These are phyloP conservation scores for Prionailurus bengalensis DNA, from an alignment of 2,113 vertebrate genomes.

Conservation along the genomic window DNA sequence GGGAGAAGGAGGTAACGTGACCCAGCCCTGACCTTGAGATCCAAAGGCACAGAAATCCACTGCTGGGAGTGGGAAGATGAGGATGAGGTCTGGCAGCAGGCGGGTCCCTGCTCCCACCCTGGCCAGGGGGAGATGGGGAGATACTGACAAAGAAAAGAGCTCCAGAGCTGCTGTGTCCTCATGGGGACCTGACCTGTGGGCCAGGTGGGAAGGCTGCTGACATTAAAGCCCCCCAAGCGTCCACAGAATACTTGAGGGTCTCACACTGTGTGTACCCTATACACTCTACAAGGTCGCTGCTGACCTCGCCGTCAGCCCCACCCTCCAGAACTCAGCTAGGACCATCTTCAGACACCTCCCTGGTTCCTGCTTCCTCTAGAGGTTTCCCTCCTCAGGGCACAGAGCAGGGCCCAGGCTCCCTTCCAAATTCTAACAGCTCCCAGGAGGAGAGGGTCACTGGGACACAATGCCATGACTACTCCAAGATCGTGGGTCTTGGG, in stretches of 20 bases:
- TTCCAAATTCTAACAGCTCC: not conserved
- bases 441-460: not conserved
- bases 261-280: not conserved
- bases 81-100: not conserved
- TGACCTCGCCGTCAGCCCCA: not conserved
- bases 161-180: not conserved
- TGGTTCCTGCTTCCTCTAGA: not conserved
- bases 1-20: not conserved
- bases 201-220: too few relatives aligned
- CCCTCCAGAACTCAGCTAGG: not conserved
- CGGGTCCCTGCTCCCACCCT: not conserved
- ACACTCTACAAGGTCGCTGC: not conserved
- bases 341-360: not conserved
- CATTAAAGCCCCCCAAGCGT: too few relatives aligned
- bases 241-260: not conserved
- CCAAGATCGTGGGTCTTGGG: not conserved
- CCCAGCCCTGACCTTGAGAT: slow-evolving; percentile 57
- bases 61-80: not conserved
- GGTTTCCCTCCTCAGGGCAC: not conserved
- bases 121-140: not conserved
- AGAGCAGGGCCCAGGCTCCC: too few relatives aligned
- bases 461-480: not conserved
- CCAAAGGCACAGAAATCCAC: slow-evolving; percentile 30
- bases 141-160: not conserved
- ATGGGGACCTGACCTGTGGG: not conserved